These are phyloP conservation scores for Phanerotoma sp. DNA, from an alignment of 2,888 invertebrate genomes.

Conservation along the genomic window DNA sequence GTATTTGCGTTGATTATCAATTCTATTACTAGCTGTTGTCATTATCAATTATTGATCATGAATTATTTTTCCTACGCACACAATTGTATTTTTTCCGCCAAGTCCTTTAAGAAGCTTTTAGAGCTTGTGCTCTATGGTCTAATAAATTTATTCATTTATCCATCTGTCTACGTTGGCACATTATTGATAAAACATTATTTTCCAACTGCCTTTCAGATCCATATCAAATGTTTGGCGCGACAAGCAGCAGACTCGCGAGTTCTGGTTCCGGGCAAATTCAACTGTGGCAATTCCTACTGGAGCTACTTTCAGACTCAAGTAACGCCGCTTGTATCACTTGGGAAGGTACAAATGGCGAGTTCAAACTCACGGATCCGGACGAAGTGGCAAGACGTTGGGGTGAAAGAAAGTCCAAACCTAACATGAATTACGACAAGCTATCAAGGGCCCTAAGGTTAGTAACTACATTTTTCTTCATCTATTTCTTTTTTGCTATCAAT, in stretches of 20 bases:
- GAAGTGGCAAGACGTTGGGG: constrained; percentile 99
- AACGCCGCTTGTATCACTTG: constrained; percentile 97
- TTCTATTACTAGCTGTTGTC: too few relatives aligned
- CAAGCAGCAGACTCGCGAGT: constrained; percentile 93
- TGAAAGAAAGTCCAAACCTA: constrained; percentile 97
- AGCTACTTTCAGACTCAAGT: constrained; percentile 91
- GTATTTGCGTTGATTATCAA: too few relatives aligned
- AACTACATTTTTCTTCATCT: not conserved
- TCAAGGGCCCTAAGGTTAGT: constrained; percentile 91
- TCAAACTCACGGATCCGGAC: constrained; percentile 97
- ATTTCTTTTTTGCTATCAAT: too few relatives aligned
- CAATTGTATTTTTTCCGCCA: not conserved
- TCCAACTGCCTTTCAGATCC: constrained; percentile 76
- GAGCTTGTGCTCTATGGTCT: too few relatives aligned
- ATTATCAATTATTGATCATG: not conserved
- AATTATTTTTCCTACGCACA: not conserved
- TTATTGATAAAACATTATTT: not conserved
- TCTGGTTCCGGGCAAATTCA: constrained; percentile 98
- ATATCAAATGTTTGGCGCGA: constrained; percentile 97
- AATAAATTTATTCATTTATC: too few relatives aligned
- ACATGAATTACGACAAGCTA: constrained; percentile 99
- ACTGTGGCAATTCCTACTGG: constrained; percentile 98
- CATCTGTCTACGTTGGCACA: too few relatives aligned
- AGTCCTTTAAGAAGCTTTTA: too few relatives aligned
- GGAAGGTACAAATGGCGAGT: constrained; percentile 98